Conservation (phyloP, 2,797 vertebrate species). For the Labroides dimidiatus region DNA sequence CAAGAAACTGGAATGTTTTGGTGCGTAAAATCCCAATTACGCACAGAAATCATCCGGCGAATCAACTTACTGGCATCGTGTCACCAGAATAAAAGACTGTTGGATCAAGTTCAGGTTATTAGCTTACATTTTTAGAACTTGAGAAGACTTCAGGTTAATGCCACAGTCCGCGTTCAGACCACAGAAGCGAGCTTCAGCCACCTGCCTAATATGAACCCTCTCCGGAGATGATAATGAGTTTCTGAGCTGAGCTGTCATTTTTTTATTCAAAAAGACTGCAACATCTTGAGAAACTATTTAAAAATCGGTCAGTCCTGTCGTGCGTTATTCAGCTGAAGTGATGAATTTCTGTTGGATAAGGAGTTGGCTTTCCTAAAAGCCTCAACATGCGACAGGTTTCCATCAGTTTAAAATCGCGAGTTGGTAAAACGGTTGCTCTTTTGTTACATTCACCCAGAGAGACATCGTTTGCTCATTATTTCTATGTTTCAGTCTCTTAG, state of each 20-base stretch:
- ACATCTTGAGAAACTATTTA: background rate
- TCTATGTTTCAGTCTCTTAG: constrained; percentile 81
- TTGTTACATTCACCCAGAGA: background rate
- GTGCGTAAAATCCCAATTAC: constrained; percentile 48
- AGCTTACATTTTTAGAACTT: background rate
- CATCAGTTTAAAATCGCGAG: too few relatives aligned
- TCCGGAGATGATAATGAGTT: background rate
- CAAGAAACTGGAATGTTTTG: background rate
- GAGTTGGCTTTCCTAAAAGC: too few relatives aligned
- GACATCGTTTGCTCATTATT: constrained; percentile 32
- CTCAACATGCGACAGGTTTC: too few relatives aligned
- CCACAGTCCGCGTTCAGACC: constrained; percentile 2
- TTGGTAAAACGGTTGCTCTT: background rate
- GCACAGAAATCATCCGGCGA: background rate
- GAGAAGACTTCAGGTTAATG: background rate
- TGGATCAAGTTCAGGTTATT: background rate
- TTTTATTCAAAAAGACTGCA: constrained; percentile 1
- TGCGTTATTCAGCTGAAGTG: too few relatives aligned
- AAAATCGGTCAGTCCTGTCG: too few relatives aligned
- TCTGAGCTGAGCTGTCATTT: background rate
- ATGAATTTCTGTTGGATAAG: too few relatives aligned
- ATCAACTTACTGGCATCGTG: background rate
- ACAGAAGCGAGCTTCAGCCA: constrained; percentile 36
- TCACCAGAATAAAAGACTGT: background rate
- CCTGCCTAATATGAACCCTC: constrained; percentile 45